Evolutionary conservation across 1,140 invertebrate genomes (phyloP).

Genomic region (Ceratina japonica): DNA sequence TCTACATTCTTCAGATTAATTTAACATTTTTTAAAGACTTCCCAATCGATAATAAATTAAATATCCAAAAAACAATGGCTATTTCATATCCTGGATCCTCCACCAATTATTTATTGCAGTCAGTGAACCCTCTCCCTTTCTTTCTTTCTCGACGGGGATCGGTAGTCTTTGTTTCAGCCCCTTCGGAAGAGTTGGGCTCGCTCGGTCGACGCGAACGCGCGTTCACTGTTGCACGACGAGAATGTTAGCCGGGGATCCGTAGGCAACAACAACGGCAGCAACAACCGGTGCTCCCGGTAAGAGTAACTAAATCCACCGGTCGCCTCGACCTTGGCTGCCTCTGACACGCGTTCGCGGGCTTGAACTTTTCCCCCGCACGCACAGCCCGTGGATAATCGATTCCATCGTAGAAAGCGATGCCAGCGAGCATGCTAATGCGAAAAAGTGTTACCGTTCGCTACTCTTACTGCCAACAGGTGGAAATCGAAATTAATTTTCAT

Average conservation of each 20-base stretch:
- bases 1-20: too few relatives aligned
- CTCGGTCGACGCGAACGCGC: constrained; percentile 25
- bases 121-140: constrained; percentile 12
- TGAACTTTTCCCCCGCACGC: constrained; percentile 63
- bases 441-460: constrained; percentile 38
- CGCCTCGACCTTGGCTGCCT: constrained; percentile 60
- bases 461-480: constrained; percentile 2
- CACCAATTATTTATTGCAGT: constrained; percentile 26
- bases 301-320: constrained; percentile 63
- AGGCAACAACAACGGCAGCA: constrained; percentile 33
- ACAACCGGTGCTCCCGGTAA: constrained; percentile 32
- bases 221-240: constrained; percentile 45
- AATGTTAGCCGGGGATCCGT: constrained; percentile 38
- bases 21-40: too few relatives aligned
- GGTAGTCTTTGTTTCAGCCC: constrained; percentile 52
- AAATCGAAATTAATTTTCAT: background rate
- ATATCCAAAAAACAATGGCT: background rate
- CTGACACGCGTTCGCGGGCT: constrained; percentile 66
- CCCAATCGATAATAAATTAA: too few relatives aligned
- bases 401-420: constrained; percentile 73
- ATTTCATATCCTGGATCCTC: too few relatives aligned
- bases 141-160: background rate
- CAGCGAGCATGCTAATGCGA: constrained; percentile 35
- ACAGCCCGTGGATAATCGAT: constrained; percentile 74
- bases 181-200: constrained; percentile 10